Evolutionary conservation across 2,797 vertebrate genomes (phyloP).

Genomic region (Tolypeutes matacus): DNA sequence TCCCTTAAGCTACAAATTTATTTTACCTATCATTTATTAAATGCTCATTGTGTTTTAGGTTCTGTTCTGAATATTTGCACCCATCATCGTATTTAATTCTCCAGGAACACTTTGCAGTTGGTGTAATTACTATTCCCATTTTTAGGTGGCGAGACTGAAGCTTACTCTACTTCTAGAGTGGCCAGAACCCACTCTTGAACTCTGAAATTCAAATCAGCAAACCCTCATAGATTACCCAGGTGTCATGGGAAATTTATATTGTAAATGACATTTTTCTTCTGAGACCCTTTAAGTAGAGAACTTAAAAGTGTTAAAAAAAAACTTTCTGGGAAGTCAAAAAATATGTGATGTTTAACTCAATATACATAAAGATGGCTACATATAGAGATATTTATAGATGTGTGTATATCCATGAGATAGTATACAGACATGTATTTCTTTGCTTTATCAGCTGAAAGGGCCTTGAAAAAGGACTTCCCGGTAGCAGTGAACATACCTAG

Average conservation of each 20-base stretch:
- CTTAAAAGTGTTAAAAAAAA: not conserved
- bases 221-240: not conserved
- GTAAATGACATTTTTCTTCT: not conserved
- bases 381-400: constrained; percentile 2
- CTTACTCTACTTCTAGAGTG: not conserved
- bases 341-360: constrained; percentile 1
- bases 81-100: not conserved
- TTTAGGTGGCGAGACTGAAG: not conserved
- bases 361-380: not conserved
- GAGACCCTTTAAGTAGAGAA: constrained; percentile 26
- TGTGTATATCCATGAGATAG: not conserved
- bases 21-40: constrained; percentile 9
- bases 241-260: not conserved
- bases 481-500: not conserved
- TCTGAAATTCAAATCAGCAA: constrained; percentile 20
- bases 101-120: not conserved
- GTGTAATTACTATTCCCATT: not conserved
- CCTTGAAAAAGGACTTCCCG: not conserved
- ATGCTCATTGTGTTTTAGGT: not conserved
- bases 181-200: not conserved
- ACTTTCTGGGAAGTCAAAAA: not conserved
- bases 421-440: not conserved
- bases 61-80: constrained; percentile 7
- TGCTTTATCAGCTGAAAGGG: not conserved
- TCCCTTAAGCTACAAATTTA: not conserved